Evolutionary conservation across 2,113 vertebrate species (phyloP), one percentile per base, ranked within the genome.

Genomic region (Callionymus lyra): DNA sequence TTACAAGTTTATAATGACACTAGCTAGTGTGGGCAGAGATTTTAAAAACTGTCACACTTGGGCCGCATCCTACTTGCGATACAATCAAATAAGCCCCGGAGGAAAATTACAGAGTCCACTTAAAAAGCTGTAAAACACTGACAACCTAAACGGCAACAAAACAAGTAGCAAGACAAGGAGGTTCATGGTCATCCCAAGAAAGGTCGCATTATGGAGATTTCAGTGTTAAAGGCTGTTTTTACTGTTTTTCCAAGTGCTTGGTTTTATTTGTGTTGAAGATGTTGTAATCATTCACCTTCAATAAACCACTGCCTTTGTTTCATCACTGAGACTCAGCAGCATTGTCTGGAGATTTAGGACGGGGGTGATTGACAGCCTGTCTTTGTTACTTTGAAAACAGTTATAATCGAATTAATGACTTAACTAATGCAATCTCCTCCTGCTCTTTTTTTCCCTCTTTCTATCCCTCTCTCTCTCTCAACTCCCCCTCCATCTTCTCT

Each of bases 301-400:
- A 38, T 71, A 49, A 68, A 56, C 59, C 35, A 16, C 42, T 43
- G 60, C 21, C 59, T 68, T 72, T 80, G 60, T 72, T 59, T 58
- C 38, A 38, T 59, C 31, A 47, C 31, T 59, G 43, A 56, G 61
- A 67, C 64, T 47, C 66, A 65, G 63, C 63, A 54, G 71, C 33
- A 39, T 62, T 60, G 65, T 68, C 47, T 27, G 21, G 21, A 27
- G 21, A 27, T 27, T 27, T 27, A 27, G 21, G 21, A 56, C 46
- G 41, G 18, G 3, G 52, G 59, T 47, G 44, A 55, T 53, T 46
- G 55, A 51, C 41, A 42, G 38, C 45, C 54, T 31, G 16, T 14
- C 56, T 55, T 19, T 31, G 38, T 38, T 41, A 48, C 33, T 44
- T 36, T 35, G 18, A 37, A 56, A 53, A 62, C 34, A 47, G 68